phyloP scores from a whole-genome alignment of 2,113 vertebrate genomes.

The Callorhinus ursinus region DNA sequence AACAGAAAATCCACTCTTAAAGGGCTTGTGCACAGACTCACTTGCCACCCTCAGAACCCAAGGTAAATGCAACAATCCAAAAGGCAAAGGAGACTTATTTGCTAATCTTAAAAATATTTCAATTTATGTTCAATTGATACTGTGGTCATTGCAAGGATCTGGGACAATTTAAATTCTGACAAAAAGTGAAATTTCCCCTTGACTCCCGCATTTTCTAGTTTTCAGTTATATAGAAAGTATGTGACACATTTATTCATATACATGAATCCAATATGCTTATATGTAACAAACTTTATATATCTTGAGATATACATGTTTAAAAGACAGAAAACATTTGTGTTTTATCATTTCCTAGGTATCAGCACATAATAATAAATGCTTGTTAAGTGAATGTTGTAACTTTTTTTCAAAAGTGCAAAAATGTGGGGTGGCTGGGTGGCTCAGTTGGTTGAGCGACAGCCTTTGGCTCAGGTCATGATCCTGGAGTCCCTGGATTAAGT shows the following conservation, averaged over 20 bases:
- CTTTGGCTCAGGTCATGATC: too few species aligned
- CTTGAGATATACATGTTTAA: neutral
- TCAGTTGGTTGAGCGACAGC: too few species aligned
- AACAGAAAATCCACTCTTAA: neutral
- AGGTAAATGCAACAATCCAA: neutral
- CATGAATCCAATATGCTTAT: neutral
- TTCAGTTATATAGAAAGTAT: neutral
- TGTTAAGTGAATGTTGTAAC: neutral
- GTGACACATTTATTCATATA: neutral
- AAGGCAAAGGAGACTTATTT: neutral
- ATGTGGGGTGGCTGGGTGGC: too few species aligned
- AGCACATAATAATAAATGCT: neutral
- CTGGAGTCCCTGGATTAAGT: too few species aligned
- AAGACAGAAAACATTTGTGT: neutral
- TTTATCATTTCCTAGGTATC: neutral
- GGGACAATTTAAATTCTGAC: neutral
- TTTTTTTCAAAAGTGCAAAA: neutral
- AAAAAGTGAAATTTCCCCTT: neutral
- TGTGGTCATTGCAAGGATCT: neutral
- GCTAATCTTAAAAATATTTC: neutral
- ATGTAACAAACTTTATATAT: neutral
- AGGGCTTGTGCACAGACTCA: neutral
- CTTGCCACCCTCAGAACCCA: neutral
- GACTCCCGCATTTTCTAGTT: neutral
- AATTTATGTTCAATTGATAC: neutral